Evolutionary conservation across 2,113 vertebrate species (phyloP), one percentile per base, ranked within the genome.

Genomic region (Mastomys natalensis): DNA sequence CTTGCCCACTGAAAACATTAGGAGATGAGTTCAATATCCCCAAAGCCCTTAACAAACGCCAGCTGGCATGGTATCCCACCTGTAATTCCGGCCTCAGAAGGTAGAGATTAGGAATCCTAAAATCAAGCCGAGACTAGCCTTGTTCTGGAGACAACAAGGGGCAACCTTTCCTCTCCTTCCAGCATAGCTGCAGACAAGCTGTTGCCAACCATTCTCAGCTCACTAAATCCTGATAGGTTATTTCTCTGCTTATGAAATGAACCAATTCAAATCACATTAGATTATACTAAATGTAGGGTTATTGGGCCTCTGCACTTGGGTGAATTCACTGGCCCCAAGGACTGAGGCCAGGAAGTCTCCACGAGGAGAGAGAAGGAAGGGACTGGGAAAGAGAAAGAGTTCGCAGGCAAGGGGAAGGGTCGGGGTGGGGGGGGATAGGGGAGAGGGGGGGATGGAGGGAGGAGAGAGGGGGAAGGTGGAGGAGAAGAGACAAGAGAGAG

Each of bases 401-500:
- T 62, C 22, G 2, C 8, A 62, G 60, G 22, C 7, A 2, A 62
- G 60, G 60, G 60, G 21, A 21, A 2, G 22, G 22, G 22, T 55
- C 13, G 26, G 9, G 4, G 9, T 11, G 1, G 26, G 29, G 24
- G 24, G 31, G 24, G 24, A 13, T 4, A 13, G 64, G 12, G 1
- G 66, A 31, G 64, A 66, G 26, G 3, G 9, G 3, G 26, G 11
- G 29, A n/a, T n/a, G n/a, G 45, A 48, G 45, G 45, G 45, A 48
- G 45, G 45, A 48, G 60, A 24, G 22, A 7, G 16, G 21, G 21
- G 16, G 21, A 24, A 8, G 58, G 60, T 7, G 60, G 60, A 17
- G 58, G 58, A 21, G 58, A 19, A 58, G 58, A 53, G 53, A 15
- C 12, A 53, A 12, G 55, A 19, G 4, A 19, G 16, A 1, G 55